These are phyloP conservation scores for Pluvialis apricaria DNA, from an alignment of 2,113 vertebrate species.

Conservation along the genomic window DNA sequence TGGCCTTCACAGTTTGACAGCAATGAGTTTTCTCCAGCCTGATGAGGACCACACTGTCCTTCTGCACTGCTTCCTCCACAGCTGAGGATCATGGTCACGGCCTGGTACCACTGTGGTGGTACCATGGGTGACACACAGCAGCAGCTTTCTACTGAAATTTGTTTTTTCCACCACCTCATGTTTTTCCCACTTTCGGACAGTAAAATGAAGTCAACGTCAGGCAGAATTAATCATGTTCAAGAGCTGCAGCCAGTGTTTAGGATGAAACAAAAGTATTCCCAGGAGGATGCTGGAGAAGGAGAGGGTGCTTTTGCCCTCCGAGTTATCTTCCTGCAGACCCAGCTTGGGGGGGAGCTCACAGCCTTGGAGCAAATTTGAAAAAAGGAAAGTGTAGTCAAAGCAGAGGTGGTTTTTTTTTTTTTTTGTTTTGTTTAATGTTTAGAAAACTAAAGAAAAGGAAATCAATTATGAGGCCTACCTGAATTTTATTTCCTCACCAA, in stretches of 20 bases:
- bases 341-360: not conserved
- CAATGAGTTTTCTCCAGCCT: not conserved
- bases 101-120: accelerated
- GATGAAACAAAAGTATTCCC: not conserved
- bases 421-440: constrained; percentile 83
- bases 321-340: not conserved
- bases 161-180: not conserved
- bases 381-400: constrained; percentile 76
- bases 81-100: not conserved
- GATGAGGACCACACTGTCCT: not conserved
- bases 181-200: not conserved
- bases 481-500: constrained; percentile 98
- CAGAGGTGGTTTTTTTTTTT: constrained; percentile 70
- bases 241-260: not conserved
- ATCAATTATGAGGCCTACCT: constrained; percentile 99
- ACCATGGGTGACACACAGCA: not conserved
- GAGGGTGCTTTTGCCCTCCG: not conserved
- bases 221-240: not conserved
- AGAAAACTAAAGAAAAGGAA: constrained; percentile 92
- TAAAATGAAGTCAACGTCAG: not conserved
- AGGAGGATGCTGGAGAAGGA: not conserved
- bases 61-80: not conserved
- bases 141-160: not conserved
- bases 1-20: not conserved
- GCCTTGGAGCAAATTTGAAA: constrained; percentile 12